Evolutionary conservation across 2,797 vertebrate species (phyloP).

Genomic region (Propithecus deckenii): DNA sequence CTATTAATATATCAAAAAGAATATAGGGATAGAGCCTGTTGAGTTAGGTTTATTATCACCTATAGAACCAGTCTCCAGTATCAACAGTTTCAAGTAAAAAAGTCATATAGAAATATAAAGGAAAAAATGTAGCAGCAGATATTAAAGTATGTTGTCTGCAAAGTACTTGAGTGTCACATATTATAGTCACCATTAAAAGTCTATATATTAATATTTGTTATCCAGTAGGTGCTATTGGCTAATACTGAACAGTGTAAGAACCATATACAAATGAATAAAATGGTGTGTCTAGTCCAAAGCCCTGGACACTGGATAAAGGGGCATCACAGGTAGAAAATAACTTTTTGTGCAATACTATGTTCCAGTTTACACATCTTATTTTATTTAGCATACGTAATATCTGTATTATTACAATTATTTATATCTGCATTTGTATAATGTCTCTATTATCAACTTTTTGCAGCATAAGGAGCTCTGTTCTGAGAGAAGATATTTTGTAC

Average conservation of each 20-base stretch:
- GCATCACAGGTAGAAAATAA: background rate
- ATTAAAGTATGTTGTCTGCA: background rate
- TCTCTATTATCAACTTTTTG: background rate
- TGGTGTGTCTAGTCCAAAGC: background rate
- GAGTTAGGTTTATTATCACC: background rate
- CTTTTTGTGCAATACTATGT: background rate
- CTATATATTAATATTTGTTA: background rate
- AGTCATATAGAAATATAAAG: background rate
- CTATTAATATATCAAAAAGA: background rate
- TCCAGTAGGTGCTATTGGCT: background rate
- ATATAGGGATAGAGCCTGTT: background rate
- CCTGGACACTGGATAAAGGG: background rate
- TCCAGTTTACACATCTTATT: background rate
- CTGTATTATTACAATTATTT: background rate
- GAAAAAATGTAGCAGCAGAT: background rate
- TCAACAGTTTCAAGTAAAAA: background rate
- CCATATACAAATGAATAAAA: background rate
- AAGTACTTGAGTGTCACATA: background rate
- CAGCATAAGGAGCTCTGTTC: background rate
- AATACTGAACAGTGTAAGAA: background rate
- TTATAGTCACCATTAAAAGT: background rate
- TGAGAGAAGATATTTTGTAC: background rate
- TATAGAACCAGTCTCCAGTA: background rate
- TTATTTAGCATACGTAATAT: background rate
- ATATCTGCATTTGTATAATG: background rate